Evolutionary conservation across 1,140 invertebrate species (phyloP), one percentile per base, ranked within the genome.

Genomic region (Philotrypesis tridentata): DNA sequence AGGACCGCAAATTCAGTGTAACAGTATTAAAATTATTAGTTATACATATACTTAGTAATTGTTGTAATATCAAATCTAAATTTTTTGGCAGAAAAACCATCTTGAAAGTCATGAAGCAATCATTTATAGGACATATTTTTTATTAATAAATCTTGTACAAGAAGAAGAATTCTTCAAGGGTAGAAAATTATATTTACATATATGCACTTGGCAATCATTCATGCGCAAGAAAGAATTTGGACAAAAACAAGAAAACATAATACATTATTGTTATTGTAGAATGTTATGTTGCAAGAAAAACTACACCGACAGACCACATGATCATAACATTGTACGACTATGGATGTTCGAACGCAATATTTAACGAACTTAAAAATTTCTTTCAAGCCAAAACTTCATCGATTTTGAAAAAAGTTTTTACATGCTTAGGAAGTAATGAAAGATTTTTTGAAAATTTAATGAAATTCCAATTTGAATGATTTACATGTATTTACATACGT

Each of bases 211-310:
- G n/a, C n/a, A n/a, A n/a, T n/a, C n/a, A n/a, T n/a, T n/a, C n/a
- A n/a, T n/a, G n/a, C n/a, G n/a, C n/a, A n/a, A 88, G 11, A 89
- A 84, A 65, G 90, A 91, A 83, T 25, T 14, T 27, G 0, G 2
- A 72, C 23, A 25, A 2, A 9, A 48, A 72, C 9, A 25, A 40
- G 1, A 9, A 17, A 9, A 1, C 1, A 7, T 14, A 8, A 29
- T 11, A 67, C 12, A 17, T 33, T 21, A 72, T n/a, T 43, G 17
- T 72, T 0, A n/a, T 23, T 8, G 8, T 72, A 8, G 37, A 72
- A 43, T 72, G 70, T 72, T n/a, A 43, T 12, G 0, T 72, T 43
- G 0, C 9, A 3, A 48, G 37, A 43, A 43, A 43, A 40, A 48
- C 33, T 6, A 37, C n/a, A 27, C 70, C 37, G 17, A 43, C 0